A percentile compares a stretch with the other conserved stretches of the same genome.
phyloP scores from a whole-genome alignment of 2,888 invertebrate genomes.

The Stenchaetothrips biformis region DNA sequence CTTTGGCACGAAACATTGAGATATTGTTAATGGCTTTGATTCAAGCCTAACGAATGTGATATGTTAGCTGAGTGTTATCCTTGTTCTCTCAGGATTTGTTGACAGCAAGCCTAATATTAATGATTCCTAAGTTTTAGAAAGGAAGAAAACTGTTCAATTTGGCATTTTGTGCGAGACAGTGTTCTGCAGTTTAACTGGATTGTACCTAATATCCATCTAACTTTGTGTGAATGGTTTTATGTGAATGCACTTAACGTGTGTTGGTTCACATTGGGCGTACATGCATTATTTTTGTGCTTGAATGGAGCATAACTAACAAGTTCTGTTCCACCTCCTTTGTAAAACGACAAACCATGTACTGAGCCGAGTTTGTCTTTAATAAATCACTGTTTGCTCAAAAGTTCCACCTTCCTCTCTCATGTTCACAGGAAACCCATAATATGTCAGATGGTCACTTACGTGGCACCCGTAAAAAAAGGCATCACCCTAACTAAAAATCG shows the following conservation, averaged over 20 bases:
- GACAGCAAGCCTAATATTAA: constrained; percentile 5
- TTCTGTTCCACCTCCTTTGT: neutral
- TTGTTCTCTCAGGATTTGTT: constrained; percentile 6
- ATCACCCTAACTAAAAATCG: too few species aligned
- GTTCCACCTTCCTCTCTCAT: too few species aligned
- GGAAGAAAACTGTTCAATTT: neutral
- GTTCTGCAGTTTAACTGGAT: too few species aligned
- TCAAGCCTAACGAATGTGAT: constrained; percentile 8
- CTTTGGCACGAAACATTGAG: neutral
- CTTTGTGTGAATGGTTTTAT: neutral
- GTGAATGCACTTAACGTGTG: too few species aligned
- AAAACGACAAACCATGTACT: neutral
- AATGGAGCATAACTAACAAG: neutral
- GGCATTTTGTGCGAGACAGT: too few species aligned
- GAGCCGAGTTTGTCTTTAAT: neutral
- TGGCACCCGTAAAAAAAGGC: too few species aligned
- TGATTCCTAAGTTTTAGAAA: neutral
- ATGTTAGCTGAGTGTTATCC: constrained; percentile 15
- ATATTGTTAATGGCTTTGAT: neutral
- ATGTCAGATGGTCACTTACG: too few species aligned
- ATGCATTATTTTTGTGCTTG: neutral
- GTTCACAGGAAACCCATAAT: too few species aligned
- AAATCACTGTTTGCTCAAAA: constrained; percentile 10
- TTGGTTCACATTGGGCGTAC: neutral
- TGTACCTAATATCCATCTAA: neutral